A percentile compares a stretch with the other conserved stretches of the same genome.
Evolutionary conservation across 2,113 vertebrate genomes (phyloP).

Genomic region (Lanius collurio): DNA sequence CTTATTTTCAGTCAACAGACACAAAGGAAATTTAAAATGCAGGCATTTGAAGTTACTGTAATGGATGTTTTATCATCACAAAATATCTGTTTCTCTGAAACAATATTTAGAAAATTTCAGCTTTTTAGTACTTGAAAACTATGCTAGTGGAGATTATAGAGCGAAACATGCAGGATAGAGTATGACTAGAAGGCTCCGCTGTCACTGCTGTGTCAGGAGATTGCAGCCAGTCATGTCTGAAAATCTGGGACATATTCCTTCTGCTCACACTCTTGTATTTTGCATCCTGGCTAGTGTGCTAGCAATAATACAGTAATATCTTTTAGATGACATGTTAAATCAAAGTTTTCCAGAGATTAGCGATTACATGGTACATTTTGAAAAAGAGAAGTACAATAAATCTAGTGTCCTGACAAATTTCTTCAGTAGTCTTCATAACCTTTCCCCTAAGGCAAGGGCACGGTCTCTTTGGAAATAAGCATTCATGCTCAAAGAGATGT

Average conservation of each 20-base stretch:
- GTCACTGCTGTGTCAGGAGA: background rate
- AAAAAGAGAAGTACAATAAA: slow-evolving; percentile 69
- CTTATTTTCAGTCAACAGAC: background rate
- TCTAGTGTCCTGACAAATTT: slow-evolving; percentile 64
- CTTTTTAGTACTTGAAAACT: background rate
- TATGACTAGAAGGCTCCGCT: background rate
- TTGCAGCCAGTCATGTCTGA: background rate
- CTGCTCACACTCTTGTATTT: background rate
- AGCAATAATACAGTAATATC: slow-evolving; percentile 57
- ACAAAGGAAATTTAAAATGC: background rate
- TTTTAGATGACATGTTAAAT: slow-evolving; percentile 73
- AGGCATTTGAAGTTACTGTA: background rate
- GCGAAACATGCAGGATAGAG: background rate
- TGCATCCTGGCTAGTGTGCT: slow-evolving; percentile 13
- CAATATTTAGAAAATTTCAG: background rate
- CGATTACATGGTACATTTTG: slow-evolving; percentile 70
- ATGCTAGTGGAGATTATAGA: background rate
- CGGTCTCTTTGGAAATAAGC: slow-evolving; percentile 40
- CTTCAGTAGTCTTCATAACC: slow-evolving; percentile 56
- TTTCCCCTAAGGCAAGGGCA: background rate
- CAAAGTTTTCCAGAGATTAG: slow-evolving; percentile 77
- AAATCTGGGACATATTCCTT: slow-evolving; percentile 30
- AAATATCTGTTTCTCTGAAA: background rate
- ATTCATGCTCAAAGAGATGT: slow-evolving; percentile 42
- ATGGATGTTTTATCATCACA: background rate